A percentile compares a stretch with the other conserved stretches of the same genome.
Evolutionary conservation across 2,797 vertebrate genomes (phyloP).

Genomic region (Heliangelus exortis): DNA sequence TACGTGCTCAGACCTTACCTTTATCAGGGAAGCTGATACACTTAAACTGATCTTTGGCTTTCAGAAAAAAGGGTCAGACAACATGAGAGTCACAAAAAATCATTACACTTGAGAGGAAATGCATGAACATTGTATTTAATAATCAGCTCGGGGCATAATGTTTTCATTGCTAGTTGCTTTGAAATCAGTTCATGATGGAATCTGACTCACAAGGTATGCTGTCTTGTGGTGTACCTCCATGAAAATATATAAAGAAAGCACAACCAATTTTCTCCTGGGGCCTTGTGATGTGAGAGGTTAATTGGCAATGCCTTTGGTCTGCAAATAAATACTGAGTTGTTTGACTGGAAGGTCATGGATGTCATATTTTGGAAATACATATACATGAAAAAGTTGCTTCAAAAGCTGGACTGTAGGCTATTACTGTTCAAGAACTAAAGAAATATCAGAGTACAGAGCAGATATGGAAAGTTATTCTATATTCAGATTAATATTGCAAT

Average conservation of each 20-base stretch:
- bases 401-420: neutral
- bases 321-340: neutral
- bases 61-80: neutral
- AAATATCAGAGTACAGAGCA: neutral
- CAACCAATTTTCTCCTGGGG: neutral
- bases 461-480: neutral
- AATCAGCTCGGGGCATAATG: neutral
- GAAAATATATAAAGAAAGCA: neutral
- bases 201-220: neutral
- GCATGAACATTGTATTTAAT: neutral
- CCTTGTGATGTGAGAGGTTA: neutral
- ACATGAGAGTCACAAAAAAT: neutral
- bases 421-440: neutral
- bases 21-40: neutral
- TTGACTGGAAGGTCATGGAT: neutral
- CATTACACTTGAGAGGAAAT: neutral
- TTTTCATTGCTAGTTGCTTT: neutral
- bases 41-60: neutral
- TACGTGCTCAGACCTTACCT: neutral
- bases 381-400: neutral
- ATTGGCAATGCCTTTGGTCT: neutral
- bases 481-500: neutral
- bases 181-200: neutral
- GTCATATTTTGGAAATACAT: neutral
- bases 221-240: neutral